phyloP scores from a whole-genome alignment of 1,140 invertebrate genomes.

The Panulirus ornatus region DNA sequence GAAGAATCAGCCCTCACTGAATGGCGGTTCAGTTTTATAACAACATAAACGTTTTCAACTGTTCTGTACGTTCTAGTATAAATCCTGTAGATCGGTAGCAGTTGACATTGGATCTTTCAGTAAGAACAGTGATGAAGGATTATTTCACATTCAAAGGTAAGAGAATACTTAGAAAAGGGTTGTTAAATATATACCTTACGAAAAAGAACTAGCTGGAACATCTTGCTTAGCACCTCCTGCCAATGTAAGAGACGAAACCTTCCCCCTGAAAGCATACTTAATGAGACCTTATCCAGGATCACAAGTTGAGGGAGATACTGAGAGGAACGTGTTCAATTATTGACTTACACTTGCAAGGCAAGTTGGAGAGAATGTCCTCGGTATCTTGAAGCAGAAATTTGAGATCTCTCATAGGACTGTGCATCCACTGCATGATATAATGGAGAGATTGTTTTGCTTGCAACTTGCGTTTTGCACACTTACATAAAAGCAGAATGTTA shows the following conservation, averaged over 20 bases:
- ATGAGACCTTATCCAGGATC: conserved; percentile 24
- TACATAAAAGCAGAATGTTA: background rate
- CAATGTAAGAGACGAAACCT: conserved; percentile 13
- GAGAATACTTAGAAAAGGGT: too few relatives aligned
- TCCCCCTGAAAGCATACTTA: background rate
- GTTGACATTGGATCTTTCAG: too few relatives aligned
- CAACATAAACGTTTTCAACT: too few relatives aligned
- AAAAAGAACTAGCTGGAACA: background rate
- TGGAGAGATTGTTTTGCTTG: background rate
- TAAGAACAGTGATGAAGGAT: too few relatives aligned
- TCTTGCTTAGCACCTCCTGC: background rate
- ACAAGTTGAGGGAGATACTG: background rate
- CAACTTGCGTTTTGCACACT: conserved; percentile 20
- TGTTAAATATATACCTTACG: too few relatives aligned
- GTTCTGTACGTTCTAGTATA: too few relatives aligned
- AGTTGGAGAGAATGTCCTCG: background rate
- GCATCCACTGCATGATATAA: background rate
- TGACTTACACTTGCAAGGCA: background rate
- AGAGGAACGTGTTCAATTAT: background rate
- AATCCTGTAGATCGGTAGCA: too few relatives aligned
- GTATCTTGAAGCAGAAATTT: conserved; percentile 23
- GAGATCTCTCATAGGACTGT: background rate
- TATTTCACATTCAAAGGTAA: too few relatives aligned
- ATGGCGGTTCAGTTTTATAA: too few relatives aligned
- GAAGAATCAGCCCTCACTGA: too few relatives aligned